Conservation (phyloP, 2,113 vertebrate genomes). For the Dasyornis broadbenti region DNA sequence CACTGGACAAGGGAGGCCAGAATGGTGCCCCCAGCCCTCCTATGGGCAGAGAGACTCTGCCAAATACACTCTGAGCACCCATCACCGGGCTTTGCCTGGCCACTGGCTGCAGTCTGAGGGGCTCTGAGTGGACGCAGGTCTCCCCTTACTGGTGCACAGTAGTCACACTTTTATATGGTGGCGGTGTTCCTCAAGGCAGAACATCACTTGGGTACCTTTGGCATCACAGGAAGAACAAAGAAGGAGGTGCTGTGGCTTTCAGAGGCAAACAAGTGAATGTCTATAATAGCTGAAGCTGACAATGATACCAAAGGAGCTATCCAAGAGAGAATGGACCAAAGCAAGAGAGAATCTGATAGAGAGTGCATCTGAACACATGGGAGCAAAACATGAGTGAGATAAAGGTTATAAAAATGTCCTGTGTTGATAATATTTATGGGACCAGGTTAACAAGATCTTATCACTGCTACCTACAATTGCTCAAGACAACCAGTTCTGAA, state of each 20-base stretch:
- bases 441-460: not conserved
- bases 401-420: not conserved
- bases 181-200: not conserved
- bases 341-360: not conserved
- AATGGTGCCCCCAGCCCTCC: not conserved
- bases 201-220: not conserved
- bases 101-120: not conserved
- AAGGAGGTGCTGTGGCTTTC: not conserved
- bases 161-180: not conserved
- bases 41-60: not conserved
- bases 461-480: not conserved
- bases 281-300: not conserved
- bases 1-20: not conserved
- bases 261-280: not conserved
- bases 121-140: not conserved
- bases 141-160: not conserved
- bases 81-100: not conserved
- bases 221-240: not conserved
- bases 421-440: not conserved
- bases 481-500: not conserved
- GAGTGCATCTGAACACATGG: rapidly evolving
- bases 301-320: not conserved
- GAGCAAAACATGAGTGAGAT: not conserved
- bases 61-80: not conserved
- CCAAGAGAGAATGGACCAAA: not conserved